phyloP scores from a whole-genome alignment of 2,888 invertebrate species.

The Pyrochroa serraticornis region DNA sequence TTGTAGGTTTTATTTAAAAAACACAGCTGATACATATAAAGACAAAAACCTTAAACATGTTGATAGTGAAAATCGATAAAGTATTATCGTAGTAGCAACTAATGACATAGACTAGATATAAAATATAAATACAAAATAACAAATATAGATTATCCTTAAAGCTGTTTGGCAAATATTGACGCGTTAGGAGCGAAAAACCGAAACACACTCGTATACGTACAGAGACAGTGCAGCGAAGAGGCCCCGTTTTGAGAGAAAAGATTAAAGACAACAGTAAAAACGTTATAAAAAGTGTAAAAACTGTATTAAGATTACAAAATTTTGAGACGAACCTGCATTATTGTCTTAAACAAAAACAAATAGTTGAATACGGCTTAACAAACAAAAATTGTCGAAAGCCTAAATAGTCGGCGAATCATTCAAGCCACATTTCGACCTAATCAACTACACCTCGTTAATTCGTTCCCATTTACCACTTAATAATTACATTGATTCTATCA shows the following conservation, averaged over 20 bases:
- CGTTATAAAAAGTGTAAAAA: constrained; percentile 22
- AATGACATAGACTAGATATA: constrained; percentile 29
- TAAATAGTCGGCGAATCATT: constrained; percentile 15
- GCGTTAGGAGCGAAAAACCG: constrained; percentile 18
- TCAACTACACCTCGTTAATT: constrained; percentile 1
- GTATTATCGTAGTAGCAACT: constrained; percentile 15
- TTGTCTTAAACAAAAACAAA: constrained; percentile 5
- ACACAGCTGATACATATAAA: constrained; percentile 26
- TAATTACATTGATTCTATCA: not conserved
- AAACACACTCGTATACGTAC: too few relatives aligned
- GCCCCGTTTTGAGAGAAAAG: not conserved
- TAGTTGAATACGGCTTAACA: not conserved
- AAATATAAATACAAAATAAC: constrained; percentile 30
- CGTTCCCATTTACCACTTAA: constrained; percentile 8
- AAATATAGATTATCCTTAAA: constrained; percentile 17
- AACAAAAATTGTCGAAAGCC: not conserved
- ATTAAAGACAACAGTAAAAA: constrained; percentile 16
- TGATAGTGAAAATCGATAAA: constrained; percentile 21
- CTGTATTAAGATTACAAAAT: constrained; percentile 10
- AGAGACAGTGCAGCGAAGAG: constrained; percentile 3
- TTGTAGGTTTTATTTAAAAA: constrained; percentile 18
- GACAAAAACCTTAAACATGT: constrained; percentile 20
- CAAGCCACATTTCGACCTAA: constrained; percentile 12
- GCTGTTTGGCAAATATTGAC: constrained; percentile 23
- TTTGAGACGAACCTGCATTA: constrained; percentile 7